Evolutionary conservation across 2,797 vertebrate species (phyloP).

Genomic region (Onychomys leucogaster): DNA sequence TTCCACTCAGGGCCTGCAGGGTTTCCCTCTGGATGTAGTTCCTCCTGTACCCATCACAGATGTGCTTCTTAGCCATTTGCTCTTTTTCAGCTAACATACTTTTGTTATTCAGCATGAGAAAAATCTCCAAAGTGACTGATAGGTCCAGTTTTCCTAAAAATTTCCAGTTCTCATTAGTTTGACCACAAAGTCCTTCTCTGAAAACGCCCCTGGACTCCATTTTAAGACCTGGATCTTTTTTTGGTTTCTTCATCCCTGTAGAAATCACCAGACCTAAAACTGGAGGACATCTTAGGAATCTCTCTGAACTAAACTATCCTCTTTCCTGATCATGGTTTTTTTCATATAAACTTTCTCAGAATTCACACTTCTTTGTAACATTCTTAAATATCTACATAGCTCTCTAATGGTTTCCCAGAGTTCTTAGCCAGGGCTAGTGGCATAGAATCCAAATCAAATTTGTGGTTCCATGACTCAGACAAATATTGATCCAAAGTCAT

Average conservation of each 20-base stretch:
- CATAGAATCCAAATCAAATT: slow-evolving; percentile 7
- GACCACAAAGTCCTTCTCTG: neutral
- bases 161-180: neutral
- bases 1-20: neutral
- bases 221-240: neutral
- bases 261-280: neutral
- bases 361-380: neutral
- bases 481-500: neutral
- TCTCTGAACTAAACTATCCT: neutral
- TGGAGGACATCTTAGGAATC: neutral
- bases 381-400: neutral
- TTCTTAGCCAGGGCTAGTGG: neutral
- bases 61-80: neutral
- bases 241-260: neutral
- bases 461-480: neutral
- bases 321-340: neutral
- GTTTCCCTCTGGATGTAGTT: neutral
- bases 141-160: neutral
- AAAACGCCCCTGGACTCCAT: neutral
- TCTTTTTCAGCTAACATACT: neutral
- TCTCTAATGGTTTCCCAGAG: neutral
- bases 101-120: neutral
- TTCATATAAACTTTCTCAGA: neutral
- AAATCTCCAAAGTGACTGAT: neutral
- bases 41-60: neutral